phyloP scores from a whole-genome alignment of 2,113 vertebrate species.

The Myotis brandtii region DNA sequence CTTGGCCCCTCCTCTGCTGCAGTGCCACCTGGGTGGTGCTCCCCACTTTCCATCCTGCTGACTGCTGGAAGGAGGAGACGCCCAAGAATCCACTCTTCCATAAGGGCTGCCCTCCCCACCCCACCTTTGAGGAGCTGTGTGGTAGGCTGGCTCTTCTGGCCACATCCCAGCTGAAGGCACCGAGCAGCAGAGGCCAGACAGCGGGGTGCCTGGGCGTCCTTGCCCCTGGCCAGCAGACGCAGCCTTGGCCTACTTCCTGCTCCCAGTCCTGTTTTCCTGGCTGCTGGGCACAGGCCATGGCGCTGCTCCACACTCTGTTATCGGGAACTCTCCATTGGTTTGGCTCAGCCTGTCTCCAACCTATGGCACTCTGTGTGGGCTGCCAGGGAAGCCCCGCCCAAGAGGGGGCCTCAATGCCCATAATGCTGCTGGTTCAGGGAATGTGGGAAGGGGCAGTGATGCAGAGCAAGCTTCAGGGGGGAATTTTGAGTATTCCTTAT shows the following conservation, averaged over 20 bases:
- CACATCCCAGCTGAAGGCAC: not conserved
- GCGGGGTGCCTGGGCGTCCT: not conserved
- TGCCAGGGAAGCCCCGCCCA: not conserved
- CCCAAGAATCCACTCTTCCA: not conserved
- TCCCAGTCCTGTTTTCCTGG: not conserved
- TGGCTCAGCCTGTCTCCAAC: not conserved
- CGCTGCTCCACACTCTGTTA: not conserved
- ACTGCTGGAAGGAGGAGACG: not conserved
- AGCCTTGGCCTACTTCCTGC: not conserved
- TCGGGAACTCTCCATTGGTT: conserved; percentile 1
- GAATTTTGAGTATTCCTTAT: not conserved
- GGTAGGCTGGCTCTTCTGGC: not conserved
- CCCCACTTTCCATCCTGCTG: not conserved
- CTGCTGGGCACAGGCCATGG: not conserved
- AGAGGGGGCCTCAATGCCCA: not conserved
- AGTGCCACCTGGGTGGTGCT: not conserved
- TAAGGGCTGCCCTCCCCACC: not conserved
- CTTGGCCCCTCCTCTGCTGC: not conserved
- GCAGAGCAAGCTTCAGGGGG: not conserved
- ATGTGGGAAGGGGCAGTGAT: not conserved
- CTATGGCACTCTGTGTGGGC: not conserved
- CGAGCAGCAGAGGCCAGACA: not conserved
- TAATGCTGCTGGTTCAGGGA: not conserved
- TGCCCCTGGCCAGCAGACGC: not conserved
- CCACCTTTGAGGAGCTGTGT: not conserved